phyloP scores from a whole-genome alignment of 2,888 invertebrate genomes.

The Phengaris arion region DNA sequence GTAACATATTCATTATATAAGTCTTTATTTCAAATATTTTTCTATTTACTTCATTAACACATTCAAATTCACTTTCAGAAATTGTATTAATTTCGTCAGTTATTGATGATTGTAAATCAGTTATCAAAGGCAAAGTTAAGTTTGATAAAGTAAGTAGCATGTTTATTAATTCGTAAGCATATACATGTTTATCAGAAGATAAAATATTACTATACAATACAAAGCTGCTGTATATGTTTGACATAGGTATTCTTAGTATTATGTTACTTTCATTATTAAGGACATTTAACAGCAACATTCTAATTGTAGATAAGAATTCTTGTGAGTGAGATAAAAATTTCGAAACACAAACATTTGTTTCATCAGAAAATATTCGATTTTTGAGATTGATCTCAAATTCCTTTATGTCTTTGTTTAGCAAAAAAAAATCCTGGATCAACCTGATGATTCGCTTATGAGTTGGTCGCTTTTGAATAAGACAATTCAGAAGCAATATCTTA shows the following conservation, averaged over 20 bases:
- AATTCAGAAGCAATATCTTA: constrained; percentile 57
- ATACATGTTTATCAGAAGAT: constrained; percentile 33
- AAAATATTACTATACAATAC: constrained; percentile 28
- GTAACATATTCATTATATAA: not conserved
- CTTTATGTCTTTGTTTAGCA: constrained; percentile 50
- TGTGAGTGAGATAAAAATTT: constrained; percentile 53
- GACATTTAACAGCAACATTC: constrained; percentile 51
- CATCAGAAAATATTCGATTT: constrained; percentile 48
- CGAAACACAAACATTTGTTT: constrained; percentile 48
- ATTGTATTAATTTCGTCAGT: constrained; percentile 1
- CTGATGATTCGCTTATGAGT: constrained; percentile 63
- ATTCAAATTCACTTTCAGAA: not conserved
- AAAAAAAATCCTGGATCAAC: constrained; percentile 59
- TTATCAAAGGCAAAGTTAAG: not conserved
- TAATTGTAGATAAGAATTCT: constrained; percentile 51
- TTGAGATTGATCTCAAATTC: constrained; percentile 48
- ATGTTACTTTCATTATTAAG: constrained; percentile 53
- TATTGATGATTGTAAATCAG: not conserved
- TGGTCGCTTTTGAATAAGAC: constrained; percentile 53
- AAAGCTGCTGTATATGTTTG: constrained; percentile 30
- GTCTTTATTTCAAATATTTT: not conserved
- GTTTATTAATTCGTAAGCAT: constrained; percentile 42
- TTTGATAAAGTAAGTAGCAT: constrained; percentile 29
- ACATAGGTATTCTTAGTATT: constrained; percentile 50
- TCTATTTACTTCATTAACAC: not conserved